Evolutionary conservation across 1,140 invertebrate species (phyloP).

Genomic region (Lordiphosa mommai): DNA sequence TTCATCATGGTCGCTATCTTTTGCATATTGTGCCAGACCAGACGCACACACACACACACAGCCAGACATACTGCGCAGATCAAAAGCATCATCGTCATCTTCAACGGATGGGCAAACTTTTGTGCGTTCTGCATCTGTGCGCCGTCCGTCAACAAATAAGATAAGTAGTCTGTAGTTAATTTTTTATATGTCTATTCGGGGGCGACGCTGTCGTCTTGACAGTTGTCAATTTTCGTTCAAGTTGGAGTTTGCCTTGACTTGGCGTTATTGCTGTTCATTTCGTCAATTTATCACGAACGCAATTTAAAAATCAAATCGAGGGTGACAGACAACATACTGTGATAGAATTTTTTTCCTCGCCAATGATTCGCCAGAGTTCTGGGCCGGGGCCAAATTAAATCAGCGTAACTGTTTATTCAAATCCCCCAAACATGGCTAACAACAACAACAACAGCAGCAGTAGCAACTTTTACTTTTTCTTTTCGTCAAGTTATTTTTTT

Average conservation of each 20-base stretch:
- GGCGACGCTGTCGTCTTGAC: slow-evolving; percentile 38
- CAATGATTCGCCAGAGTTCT: slow-evolving; percentile 21
- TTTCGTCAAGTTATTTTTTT: slow-evolving; percentile 67
- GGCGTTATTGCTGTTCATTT: slow-evolving; percentile 76
- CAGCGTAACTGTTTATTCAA: slow-evolving; percentile 80
- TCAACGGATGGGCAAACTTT: background rate
- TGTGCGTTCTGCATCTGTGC: slow-evolving; percentile 2
- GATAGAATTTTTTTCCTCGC: slow-evolving; percentile 62
- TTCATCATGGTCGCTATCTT: no score
- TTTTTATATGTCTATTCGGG: slow-evolving; percentile 70
- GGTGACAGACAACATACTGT: slow-evolving; percentile 78
- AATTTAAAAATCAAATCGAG: slow-evolving; percentile 79
- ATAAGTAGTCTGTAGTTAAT: slow-evolving; percentile 77
- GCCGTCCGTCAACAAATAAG: slow-evolving; percentile 66
- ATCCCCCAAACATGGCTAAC: slow-evolving; percentile 68
- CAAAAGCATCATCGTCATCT: no score
- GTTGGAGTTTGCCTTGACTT: slow-evolving; percentile 20
- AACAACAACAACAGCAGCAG: slow-evolving; percentile 15
- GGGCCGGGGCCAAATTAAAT: slow-evolving; percentile 66
- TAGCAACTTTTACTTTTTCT: slow-evolving; percentile 59
- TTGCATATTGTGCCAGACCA: background rate
- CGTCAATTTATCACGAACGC: slow-evolving; percentile 79
- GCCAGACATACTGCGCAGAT: background rate
- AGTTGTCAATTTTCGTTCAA: slow-evolving; percentile 65
- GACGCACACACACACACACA: slow-evolving; percentile 1